phyloP scores from a whole-genome alignment of 2,113 vertebrate genomes.

The Cathartes aura region DNA sequence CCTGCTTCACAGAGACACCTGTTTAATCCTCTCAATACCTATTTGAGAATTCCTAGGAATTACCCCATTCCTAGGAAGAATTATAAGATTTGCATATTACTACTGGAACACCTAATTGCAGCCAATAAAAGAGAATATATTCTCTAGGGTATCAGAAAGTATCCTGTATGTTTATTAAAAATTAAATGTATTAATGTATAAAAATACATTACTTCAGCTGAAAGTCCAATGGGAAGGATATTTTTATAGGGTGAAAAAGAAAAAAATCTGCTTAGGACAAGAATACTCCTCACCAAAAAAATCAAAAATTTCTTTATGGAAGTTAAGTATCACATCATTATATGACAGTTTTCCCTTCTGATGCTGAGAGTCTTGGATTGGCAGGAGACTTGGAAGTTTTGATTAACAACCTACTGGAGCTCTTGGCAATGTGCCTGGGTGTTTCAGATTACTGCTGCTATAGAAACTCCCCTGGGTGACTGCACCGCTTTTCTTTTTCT shows the following conservation, averaged over 20 bases:
- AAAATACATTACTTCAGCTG: neutral
- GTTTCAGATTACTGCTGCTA: constrained; percentile 42
- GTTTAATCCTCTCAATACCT: neutral
- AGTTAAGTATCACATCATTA: constrained; percentile 27
- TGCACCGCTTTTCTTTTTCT: neutral
- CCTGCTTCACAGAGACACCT: neutral
- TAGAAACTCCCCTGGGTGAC: constrained; percentile 41
- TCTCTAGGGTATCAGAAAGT: neutral
- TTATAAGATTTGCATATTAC: neutral
- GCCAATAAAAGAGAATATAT: neutral
- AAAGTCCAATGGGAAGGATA: neutral
- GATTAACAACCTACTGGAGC: constrained; percentile 37
- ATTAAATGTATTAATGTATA: neutral
- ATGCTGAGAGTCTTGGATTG: constrained; percentile 33
- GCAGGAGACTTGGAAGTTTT: constrained; percentile 55
- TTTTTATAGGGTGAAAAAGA: neutral
- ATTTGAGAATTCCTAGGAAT: neutral
- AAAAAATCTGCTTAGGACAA: neutral
- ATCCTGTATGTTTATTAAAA: neutral
- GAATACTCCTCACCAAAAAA: neutral
- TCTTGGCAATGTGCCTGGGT: constrained; percentile 38
- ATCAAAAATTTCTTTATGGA: neutral
- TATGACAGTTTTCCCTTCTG: constrained; percentile 1
- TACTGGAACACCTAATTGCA: neutral
- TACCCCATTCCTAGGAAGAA: neutral